Conservation (phyloP, 2,888 invertebrate species). For the Sarcophaga subvicina region DNA sequence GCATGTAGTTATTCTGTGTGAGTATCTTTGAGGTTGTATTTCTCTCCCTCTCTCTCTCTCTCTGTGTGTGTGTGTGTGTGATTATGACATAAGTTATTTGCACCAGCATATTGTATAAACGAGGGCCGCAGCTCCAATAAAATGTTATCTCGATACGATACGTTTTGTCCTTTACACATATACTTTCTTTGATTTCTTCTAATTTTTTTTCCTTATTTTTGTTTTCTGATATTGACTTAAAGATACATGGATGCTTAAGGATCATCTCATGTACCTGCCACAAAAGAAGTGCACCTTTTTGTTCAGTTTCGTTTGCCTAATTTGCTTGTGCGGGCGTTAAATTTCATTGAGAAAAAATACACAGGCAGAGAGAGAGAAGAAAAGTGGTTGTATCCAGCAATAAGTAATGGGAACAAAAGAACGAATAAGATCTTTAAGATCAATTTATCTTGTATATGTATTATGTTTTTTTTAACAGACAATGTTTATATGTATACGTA, state of each 20-base stretch:
- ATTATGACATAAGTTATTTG: constrained; percentile 68
- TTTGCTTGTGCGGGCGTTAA: constrained; percentile 76
- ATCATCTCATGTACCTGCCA: constrained; percentile 56
- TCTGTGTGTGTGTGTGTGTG: constrained; percentile 23
- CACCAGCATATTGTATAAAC: constrained; percentile 4
- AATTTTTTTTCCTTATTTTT: background rate
- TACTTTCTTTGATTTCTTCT: no score
- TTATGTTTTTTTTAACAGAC: constrained; percentile 41
- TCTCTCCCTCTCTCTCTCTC: no score
- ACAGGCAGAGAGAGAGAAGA: no score
- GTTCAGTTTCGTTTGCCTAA: constrained; percentile 75
- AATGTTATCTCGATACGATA: constrained; percentile 48
- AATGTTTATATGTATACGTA: constrained; percentile 21
- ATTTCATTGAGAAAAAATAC: constrained; percentile 65
- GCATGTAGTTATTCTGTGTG: constrained; percentile 20
- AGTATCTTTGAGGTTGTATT: background rate
- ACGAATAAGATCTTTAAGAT: constrained; percentile 51
- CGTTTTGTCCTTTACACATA: background rate
- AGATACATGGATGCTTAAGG: background rate
- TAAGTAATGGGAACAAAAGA: constrained; percentile 28
- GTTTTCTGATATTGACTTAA: background rate
- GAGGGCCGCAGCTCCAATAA: background rate
- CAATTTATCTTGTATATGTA: constrained; percentile 64
- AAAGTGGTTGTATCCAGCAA: background rate
- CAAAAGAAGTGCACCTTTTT: constrained; percentile 61